Base-by-base conservation (phyloP, 2,888 invertebrate genomes). In the Sycophila texana region DNA sequence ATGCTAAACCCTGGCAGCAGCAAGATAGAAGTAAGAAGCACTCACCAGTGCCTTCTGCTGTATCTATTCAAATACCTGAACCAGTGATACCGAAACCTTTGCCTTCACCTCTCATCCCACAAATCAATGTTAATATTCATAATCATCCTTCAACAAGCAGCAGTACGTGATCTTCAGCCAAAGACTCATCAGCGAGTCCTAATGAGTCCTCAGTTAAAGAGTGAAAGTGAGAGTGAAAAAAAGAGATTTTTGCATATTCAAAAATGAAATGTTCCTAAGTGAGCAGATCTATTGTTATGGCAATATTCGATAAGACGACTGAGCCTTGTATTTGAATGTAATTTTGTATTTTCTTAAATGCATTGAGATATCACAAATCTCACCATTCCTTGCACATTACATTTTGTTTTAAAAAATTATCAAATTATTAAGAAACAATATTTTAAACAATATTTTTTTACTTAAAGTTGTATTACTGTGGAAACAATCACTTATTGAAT, bases 11-110 rank as follows among this genome's bases (percentile, higher is more conserved):
- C 49, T 90, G 90, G 89, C 88, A 87, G 73, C 86, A 86, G 72
- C 39, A 63, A n/a, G 90, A 90, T 63, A 87, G 89, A 73, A 85
- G 85, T 82, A 90, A 90, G 80, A 90, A 90, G 82, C 88, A 88
- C 73, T 88, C 89, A 39, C 87, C 89, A 22, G 80, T 86, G 67
- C 87, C 89, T 49, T 86, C 89, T 4, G 84, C 86, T 5, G 88
- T 90, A 14, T 86, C 87, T 20, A 88, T 90, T 81, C 86, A 89
- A 67, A 90, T 90, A 79, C 89, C 90, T 22, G 90, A 90, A 82
- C 84, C 88, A 14, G 63, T 66, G 13, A 84, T 86, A 77, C 86
- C 88, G 2, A 90, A 90, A 83, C 88, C 89, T 14, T 84, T 89
- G 22, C 87, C 87, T 2, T 89, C 87, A 26, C 89, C 90, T 14